Percentiles rank a stretch among this genome's conserved stretches.
phyloP scores from a whole-genome alignment of 2,797 vertebrate genomes.

The Leptodactylus fallax region DNA sequence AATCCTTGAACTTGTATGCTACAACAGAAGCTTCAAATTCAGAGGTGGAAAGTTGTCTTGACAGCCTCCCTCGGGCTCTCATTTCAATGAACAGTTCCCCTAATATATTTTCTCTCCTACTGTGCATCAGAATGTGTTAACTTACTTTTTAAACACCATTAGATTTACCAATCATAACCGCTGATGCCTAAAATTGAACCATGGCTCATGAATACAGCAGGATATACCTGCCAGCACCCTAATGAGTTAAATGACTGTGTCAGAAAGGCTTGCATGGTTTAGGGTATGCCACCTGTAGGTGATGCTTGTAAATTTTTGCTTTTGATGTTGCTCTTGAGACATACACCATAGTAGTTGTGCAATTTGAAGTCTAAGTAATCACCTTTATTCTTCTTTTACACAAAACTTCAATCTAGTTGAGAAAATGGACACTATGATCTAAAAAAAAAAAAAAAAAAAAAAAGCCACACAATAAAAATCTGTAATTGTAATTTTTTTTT shows the following conservation, averaged over 20 bases:
- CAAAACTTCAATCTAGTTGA: neutral
- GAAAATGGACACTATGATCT: neutral
- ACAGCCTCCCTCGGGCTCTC: slow-evolving; percentile 68
- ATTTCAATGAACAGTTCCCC: slow-evolving; percentile 60
- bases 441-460: neutral
- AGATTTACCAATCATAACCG: slow-evolving; percentile 73
- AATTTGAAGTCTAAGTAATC: neutral
- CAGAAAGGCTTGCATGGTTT: slow-evolving; percentile 66
- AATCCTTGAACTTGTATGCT: slow-evolving; percentile 49
- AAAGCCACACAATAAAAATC: too few species aligned
- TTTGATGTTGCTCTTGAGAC: slow-evolving; percentile 30
- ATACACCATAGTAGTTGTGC: neutral
- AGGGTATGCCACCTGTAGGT: slow-evolving; percentile 67
- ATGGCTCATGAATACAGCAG: slow-evolving; percentile 73
- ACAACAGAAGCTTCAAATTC: slow-evolving; percentile 66
- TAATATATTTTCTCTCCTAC: slow-evolving; percentile 64
- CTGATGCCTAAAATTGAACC: slow-evolving; percentile 80
- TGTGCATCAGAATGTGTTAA: slow-evolving; percentile 67
- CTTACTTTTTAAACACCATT: slow-evolving; percentile 69
- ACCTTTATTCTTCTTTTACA: neutral
- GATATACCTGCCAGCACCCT: slow-evolving; percentile 74
- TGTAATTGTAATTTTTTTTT: neutral
- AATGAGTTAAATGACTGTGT: slow-evolving; percentile 75
- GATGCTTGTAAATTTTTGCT: slow-evolving; percentile 72
- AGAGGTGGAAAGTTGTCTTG: slow-evolving; percentile 66